phyloP scores from a whole-genome alignment of 1,140 invertebrate genomes.

The Theocolax elegans region DNA sequence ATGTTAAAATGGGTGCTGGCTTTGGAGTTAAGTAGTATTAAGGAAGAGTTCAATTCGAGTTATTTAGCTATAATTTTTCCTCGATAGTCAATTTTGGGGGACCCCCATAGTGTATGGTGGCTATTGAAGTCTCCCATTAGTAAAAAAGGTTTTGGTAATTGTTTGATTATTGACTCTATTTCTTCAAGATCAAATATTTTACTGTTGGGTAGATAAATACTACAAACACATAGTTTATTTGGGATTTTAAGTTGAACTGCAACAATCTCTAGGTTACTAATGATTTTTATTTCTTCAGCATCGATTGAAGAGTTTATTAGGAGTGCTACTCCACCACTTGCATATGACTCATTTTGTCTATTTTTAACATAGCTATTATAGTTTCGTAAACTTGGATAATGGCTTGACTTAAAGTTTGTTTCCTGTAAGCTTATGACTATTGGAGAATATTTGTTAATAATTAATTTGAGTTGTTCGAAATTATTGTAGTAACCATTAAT shows the following conservation, averaged over 20 bases:
- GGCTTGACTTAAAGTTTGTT: too few relatives aligned
- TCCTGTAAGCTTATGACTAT: too few relatives aligned
- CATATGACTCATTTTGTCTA: not conserved
- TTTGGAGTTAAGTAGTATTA: too few relatives aligned
- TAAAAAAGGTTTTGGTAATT: not conserved
- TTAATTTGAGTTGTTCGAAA: not conserved
- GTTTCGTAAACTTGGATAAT: too few relatives aligned
- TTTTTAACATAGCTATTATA: not conserved
- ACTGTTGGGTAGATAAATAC: not conserved
- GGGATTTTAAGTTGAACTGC: not conserved
- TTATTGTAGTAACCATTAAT: not conserved
- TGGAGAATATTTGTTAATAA: not conserved
- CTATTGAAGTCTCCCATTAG: not conserved
- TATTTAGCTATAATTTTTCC: conserved; percentile 40
- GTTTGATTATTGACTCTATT: not conserved
- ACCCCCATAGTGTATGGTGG: not conserved
- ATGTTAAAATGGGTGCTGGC: too few relatives aligned
- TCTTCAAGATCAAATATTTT: not conserved
- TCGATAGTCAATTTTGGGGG: not conserved
- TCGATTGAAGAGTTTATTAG: not conserved
- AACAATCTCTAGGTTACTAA: not conserved
- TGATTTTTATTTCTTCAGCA: not conserved
- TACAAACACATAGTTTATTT: not conserved
- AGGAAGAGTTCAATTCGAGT: too few relatives aligned
- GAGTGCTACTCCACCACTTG: not conserved